These are phyloP conservation scores for Ennomos fuscantarius DNA, from an alignment of 2,888 invertebrate species.

Conservation along the genomic window DNA sequence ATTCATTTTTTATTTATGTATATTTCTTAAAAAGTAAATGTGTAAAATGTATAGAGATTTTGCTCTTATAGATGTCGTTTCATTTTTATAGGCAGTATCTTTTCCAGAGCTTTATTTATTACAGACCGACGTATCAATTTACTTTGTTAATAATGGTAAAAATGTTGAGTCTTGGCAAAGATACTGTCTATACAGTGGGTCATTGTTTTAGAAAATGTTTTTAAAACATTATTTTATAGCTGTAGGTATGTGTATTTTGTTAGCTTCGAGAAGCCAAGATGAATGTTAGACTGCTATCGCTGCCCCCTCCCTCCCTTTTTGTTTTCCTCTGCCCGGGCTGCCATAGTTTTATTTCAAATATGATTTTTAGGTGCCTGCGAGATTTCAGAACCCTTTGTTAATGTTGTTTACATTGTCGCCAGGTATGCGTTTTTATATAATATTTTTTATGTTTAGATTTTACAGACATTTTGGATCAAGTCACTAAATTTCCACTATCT, in stretches of 20 bases:
- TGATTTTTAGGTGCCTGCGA: slow-evolving; percentile 85
- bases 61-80: slow-evolving; percentile 78
- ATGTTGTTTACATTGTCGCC: slow-evolving; percentile 86
- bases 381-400: slow-evolving; percentile 81
- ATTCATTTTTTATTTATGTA: slow-evolving; percentile 51
- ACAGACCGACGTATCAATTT: slow-evolving; percentile 30
- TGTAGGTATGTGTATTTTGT: slow-evolving; percentile 84
- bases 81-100: slow-evolving; percentile 80
- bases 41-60: slow-evolving; percentile 79
- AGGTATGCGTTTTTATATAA: slow-evolving; percentile 81
- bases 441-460: slow-evolving; percentile 64
- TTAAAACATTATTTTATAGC: slow-evolving; percentile 74
- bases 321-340: slow-evolving; percentile 81
- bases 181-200: slow-evolving; percentile 74
- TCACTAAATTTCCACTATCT: slow-evolving; percentile 3
- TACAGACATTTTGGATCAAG: slow-evolving; percentile 51
- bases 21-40: slow-evolving; percentile 60
- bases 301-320: slow-evolving; percentile 75
- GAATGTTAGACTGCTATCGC: slow-evolving; percentile 84
- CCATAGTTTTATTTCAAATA: slow-evolving; percentile 77
- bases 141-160: slow-evolving; percentile 25
- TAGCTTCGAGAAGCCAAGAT: slow-evolving; percentile 84
- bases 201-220: slow-evolving; percentile 71
- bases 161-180: slow-evolving; percentile 54
- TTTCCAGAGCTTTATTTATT: slow-evolving; percentile 53